Conservation (phyloP, 2,113 vertebrate genomes). For the Spheniscus mendiculus region DNA sequence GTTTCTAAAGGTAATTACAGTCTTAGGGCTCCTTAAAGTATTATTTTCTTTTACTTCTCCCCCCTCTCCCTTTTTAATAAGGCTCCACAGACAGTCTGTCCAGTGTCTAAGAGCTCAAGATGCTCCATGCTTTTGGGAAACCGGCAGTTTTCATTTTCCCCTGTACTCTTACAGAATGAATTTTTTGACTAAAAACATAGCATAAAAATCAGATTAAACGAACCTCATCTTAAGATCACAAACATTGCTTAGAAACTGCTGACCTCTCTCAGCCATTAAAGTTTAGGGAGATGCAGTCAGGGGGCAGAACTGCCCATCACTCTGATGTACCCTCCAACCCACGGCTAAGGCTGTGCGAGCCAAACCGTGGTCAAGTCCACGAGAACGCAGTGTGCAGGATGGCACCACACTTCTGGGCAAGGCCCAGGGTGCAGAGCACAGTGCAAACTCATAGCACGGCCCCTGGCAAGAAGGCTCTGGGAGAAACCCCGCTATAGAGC, state of each 20-base stretch:
- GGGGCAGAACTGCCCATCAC: not conserved
- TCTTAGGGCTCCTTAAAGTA: not conserved
- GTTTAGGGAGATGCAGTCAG: not conserved
- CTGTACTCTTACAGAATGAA: not conserved
- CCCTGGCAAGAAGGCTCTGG: not conserved
- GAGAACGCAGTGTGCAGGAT: not conserved
- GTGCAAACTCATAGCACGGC: not conserved
- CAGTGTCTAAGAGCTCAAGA: not conserved
- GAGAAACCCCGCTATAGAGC: not conserved
- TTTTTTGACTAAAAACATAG: not conserved
- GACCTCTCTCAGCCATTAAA: not conserved
- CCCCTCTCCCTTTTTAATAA: no score
- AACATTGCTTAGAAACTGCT: not conserved
- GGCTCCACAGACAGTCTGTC: fast-evolving
- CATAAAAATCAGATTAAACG: not conserved
- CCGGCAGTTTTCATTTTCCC: no score
- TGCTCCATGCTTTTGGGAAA: not conserved
- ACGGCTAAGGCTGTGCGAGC: not conserved
- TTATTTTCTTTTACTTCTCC: fast-evolving
- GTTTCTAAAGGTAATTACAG: constrained; percentile 58
- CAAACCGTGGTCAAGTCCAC: not conserved
- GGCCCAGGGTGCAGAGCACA: not conserved
- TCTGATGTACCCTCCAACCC: fast-evolving
- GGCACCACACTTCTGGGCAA: not conserved
- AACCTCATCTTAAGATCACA: not conserved